Evolutionary conservation across 2,797 vertebrate species (phyloP).

Genomic region (Sebastes vulpes): DNA sequence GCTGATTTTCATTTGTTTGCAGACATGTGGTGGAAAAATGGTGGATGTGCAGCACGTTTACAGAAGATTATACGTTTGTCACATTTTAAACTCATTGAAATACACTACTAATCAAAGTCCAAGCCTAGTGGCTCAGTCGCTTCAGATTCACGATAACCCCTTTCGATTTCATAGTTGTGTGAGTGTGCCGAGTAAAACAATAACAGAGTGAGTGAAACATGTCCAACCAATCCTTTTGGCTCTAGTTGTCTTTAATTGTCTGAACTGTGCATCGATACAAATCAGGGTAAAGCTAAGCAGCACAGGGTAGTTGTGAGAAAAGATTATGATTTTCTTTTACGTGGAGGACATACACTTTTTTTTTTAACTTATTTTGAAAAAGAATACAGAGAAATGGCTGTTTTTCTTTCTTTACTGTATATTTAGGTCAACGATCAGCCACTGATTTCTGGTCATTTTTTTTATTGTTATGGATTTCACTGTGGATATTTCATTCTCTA

Average conservation of each 20-base stretch:
- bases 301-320: background rate
- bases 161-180: background rate
- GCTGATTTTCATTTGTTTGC: slow-evolving; percentile 12
- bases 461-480: background rate
- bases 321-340: background rate
- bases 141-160: background rate
- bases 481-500: background rate
- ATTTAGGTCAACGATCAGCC: background rate
- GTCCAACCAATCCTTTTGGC: background rate
- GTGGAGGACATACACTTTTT: background rate
- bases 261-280: background rate
- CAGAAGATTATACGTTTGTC: background rate
- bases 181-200: background rate
- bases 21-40: background rate
- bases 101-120: background rate
- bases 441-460: background rate
- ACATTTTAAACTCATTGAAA: background rate
- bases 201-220: background rate
- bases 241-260: background rate
- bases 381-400: background rate
- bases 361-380: background rate
- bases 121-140: background rate
- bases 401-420: background rate
- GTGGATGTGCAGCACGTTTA: background rate
- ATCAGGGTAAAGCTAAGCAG: background rate